Evolutionary conservation across 2,113 vertebrate species (phyloP), one percentile per base, ranked within the genome.

Genomic region (Austrofundulus limnaeus): DNA sequence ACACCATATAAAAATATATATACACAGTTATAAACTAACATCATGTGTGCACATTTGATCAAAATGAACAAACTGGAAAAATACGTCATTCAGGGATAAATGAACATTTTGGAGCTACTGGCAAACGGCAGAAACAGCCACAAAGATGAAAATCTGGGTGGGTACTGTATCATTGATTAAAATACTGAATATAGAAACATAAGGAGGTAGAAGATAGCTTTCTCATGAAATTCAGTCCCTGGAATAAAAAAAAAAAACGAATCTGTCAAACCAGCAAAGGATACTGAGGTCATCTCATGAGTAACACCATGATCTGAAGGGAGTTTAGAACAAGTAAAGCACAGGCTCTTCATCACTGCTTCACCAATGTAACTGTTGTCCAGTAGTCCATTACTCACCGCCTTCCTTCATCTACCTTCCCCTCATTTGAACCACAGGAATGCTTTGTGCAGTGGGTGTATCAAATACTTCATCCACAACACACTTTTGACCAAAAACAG

Each of bases 401-500:
- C 63, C 60, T 75, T 53, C 52, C 47, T 59, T 48, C 55, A 64
- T 61, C 28, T 16, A 14, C 31, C 47, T 50, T 56, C 54, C 54
- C 55, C 71, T 66, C 15, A 62, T 62, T 50, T 20, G 61, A 72
- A 71, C 42, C 71, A 62, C 61, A 86, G 50, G 59, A 87, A 78
- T 84, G 58, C 24, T 75, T 75, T 47, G 50, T 38, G 41, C 20
- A 57, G 73, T 84, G 80, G 77, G 68, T 2, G 39, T 50, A 71
- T 74, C 28, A 70, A 70, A 66, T 14, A 54, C 48, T 74, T 48
- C 70, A 24, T 46, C 28, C 43, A 41, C 64, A 31, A 69, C 6
- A 20, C 21, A 3, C 28, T 70, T 70, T 61, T 58, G 16, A 43
- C 19, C n/a, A 48, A 45, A 63, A 76, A 59, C 24, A 51, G 10